Conservation (phyloP, 2,113 vertebrate genomes). For the Guaruba guarouba region DNA sequence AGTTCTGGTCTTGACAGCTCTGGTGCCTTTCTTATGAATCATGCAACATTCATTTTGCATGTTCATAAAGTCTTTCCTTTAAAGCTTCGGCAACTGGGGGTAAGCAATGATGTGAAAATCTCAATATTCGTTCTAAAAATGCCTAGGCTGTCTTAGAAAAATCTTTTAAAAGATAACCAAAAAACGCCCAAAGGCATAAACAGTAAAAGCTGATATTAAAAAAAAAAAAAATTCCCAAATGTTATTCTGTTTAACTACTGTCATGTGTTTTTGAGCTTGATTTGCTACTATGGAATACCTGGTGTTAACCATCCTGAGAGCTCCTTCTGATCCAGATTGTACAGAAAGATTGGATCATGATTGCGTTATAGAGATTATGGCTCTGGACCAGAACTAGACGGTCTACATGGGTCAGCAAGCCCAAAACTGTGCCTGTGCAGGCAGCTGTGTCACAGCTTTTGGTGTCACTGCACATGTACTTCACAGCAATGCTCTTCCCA, state of each 20-base stretch:
- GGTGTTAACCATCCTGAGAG: not conserved
- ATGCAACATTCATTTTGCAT: not conserved
- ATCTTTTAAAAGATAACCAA: not conserved
- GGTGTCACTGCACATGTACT: not conserved
- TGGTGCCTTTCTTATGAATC: slow-evolving; percentile 12
- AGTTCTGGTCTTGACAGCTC: not conserved
- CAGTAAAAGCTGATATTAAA: not conserved
- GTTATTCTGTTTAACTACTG: not conserved
- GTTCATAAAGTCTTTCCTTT: not conserved
- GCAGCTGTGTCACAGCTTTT: not conserved
- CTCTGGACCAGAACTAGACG: not conserved
- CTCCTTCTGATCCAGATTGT: not conserved
- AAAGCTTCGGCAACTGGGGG: not conserved
- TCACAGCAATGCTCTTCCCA: not conserved
- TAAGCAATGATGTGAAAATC: not conserved
- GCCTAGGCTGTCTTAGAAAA: not conserved
- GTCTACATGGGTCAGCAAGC: not conserved
- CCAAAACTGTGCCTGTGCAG: not conserved
- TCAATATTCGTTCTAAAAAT: not conserved
- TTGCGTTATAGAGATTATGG: not conserved
- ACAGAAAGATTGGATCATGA: not conserved
- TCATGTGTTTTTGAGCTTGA: not conserved
- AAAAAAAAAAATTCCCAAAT: not conserved
- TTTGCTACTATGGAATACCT: not conserved
- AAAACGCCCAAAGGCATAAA: not conserved